These are phyloP conservation scores for Eufriesea mexicana DNA, from an alignment of 1,140 invertebrate genomes.

Conservation along the genomic window DNA sequence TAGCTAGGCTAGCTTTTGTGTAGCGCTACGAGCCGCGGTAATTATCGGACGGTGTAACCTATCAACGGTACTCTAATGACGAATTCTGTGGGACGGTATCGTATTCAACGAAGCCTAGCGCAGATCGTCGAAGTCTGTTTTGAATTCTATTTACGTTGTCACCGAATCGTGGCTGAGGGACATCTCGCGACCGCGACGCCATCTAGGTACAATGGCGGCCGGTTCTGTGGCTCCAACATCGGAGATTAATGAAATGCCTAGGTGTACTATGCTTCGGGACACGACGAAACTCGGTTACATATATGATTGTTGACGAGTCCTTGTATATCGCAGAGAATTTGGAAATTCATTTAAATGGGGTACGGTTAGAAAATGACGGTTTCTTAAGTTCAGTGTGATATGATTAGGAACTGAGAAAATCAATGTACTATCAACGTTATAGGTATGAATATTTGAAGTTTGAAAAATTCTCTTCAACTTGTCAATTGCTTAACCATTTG, in stretches of 20 bases:
- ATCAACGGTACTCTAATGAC: constrained; percentile 19
- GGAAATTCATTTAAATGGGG: too few species aligned
- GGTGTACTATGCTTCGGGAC: not conserved
- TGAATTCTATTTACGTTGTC: constrained; percentile 36
- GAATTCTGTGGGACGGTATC: constrained; percentile 1
- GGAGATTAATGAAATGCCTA: constrained; percentile 30
- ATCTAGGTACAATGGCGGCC: not conserved
- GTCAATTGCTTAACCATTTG: too few species aligned
- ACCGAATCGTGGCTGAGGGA: constrained; percentile 35
- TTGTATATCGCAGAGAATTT: too few species aligned
- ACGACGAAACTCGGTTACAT: not conserved
- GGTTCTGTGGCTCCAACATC: constrained; percentile 9
- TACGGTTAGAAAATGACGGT: too few species aligned
- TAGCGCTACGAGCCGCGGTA: constrained; percentile 22
- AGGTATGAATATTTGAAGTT: too few species aligned
- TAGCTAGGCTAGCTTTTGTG: constrained; percentile 32
- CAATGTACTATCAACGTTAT: too few species aligned
- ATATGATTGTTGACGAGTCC: too few species aligned
- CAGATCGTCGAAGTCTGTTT: constrained; percentile 57
- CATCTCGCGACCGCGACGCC: constrained; percentile 35
- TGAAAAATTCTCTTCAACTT: too few species aligned
- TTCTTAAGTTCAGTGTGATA: too few species aligned
- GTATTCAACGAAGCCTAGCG: not conserved
- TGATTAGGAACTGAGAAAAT: too few species aligned
- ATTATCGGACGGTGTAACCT: constrained; percentile 47